Conservation (phyloP, 2,888 invertebrate genomes). For the Sisyra terminalis region DNA sequence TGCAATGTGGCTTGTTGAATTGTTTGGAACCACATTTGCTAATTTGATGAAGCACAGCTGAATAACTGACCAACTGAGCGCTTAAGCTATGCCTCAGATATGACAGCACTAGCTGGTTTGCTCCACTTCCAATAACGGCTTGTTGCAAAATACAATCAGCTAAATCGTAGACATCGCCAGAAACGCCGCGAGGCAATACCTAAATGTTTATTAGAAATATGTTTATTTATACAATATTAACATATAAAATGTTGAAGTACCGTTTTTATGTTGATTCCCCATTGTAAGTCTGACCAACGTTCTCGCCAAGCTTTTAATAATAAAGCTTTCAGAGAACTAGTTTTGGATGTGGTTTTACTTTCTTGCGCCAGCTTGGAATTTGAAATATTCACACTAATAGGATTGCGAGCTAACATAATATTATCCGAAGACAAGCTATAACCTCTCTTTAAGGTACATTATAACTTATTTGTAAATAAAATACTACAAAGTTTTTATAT, state of each 20-base stretch:
- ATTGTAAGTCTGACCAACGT: slow-evolving; percentile 87
- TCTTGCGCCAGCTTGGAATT: slow-evolving; percentile 37
- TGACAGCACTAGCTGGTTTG: slow-evolving; percentile 78
- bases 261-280: slow-evolving; percentile 94
- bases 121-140: slow-evolving; percentile 83
- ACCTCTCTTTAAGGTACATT: too few species aligned
- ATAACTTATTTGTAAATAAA: too few species aligned
- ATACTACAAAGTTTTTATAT: too few species aligned
- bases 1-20: slow-evolving; percentile 74
- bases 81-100: slow-evolving; percentile 85
- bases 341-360: slow-evolving; percentile 69
- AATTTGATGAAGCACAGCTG: slow-evolving; percentile 74
- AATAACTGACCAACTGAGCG: slow-evolving; percentile 80
- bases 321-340: slow-evolving; percentile 62
- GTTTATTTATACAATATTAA: background rate
- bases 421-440: background rate
- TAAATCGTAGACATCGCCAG: slow-evolving; percentile 83
- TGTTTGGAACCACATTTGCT: slow-evolving; percentile 69
- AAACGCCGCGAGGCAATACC: slow-evolving; percentile 72
- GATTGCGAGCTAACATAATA: slow-evolving; percentile 2
- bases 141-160: slow-evolving; percentile 89
- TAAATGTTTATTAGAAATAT: slow-evolving; percentile 15
- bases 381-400: background rate
- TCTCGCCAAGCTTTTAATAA: slow-evolving; percentile 85
- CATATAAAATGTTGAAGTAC: slow-evolving; percentile 26